A percentile compares a stretch with the other conserved stretches of the same genome.
Evolutionary conservation across 92 coral and sea anemone species (phyloP).

Genomic region (Virgularia gustaviana): DNA sequence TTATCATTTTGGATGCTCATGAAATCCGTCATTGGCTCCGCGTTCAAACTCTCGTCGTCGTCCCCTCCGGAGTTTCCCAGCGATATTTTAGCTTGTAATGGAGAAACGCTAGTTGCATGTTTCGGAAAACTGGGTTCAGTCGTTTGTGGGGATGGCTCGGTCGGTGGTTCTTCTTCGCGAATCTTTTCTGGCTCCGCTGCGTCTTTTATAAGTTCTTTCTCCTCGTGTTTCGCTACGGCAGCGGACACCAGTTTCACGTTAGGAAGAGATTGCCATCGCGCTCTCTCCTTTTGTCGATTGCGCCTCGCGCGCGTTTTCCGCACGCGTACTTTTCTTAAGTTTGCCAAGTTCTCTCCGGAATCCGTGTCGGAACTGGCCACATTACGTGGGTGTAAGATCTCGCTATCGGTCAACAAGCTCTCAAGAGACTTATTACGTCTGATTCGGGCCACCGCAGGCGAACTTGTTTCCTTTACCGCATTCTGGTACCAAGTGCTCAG

Average conservation of each 20-base stretch:
- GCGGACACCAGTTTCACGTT: slow-evolving; percentile 23
- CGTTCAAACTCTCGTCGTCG: neutral
- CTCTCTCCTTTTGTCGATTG: slow-evolving; percentile 21
- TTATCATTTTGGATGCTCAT: slow-evolving; percentile 6
- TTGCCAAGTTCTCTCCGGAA: neutral
- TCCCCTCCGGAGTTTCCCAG: slow-evolving; percentile 5
- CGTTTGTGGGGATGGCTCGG: neutral
- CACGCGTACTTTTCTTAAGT: neutral
- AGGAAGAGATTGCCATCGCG: slow-evolving; percentile 19
- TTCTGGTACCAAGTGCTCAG: slow-evolving; percentile 17
- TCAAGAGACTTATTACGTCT: neutral
- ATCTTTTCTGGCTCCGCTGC: neutral
- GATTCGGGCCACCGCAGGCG: neutral
- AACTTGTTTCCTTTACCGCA: slow-evolving; percentile 16
- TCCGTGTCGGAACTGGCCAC: slow-evolving; percentile 27
- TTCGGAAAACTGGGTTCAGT: neutral
- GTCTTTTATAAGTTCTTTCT: neutral
- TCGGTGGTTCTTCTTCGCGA: neutral
- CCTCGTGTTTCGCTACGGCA: neutral
- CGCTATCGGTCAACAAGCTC: slow-evolving; percentile 27
- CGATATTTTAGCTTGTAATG: slow-evolving; percentile 20
- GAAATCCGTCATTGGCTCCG: neutral
- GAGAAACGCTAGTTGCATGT: neutral
- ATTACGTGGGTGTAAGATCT: slow-evolving; percentile 8
- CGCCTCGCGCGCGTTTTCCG: slow-evolving; percentile 26